Base-by-base conservation (phyloP, 1,140 invertebrate genomes). In the Caenorhabditis brenneri region DNA sequence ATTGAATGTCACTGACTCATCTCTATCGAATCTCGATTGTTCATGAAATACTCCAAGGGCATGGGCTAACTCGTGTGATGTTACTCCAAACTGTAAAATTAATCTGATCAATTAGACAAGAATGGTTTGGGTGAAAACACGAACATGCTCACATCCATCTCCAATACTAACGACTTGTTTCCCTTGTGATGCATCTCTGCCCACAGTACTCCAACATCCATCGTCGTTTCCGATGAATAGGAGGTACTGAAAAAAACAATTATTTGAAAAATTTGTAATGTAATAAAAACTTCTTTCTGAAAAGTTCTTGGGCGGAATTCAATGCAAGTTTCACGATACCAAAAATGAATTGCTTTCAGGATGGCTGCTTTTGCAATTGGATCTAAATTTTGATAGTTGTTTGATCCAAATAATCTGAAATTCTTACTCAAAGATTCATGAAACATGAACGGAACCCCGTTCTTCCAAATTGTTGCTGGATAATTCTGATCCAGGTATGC, bases 121-220 rank as follows among this genome's bases (percentile, higher is more conserved):
- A 15, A 80, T 33, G n/a, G n/a, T n/a, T n/a, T n/a, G n/a, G n/a
- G n/a, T n/a, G n/a, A n/a, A n/a, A 31, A 49, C 39, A 42, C 79
- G 10, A 46, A 85, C 84, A 53, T 80, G 84, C 69, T 85, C 84
- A 85, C 84, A 85, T 24, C 84, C 84, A 39, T 51, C 29, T 78
- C 84, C 84, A 81, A 85, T 85, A 33, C 79, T 82, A 39, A 85
- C 80, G 7, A 81, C 58, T 80, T 85, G 84, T 85, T 78, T 74
- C 15, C 60, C 60, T n/a, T 65, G 65, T 36, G 49, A 36, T 46
- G 42, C 39, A 65, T 85, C 84, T 74, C 58, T 80, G 48, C 84
- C 84, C 4, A 85, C 84, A 12, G 84, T 85, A 85, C 79, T 81
- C 84, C 84, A 85, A 48, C 84, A 85, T 33, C 84, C 84, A 22